These are phyloP conservation scores for Eriosoma lanigerum DNA, from an alignment of 1,140 invertebrate genomes.

Conservation along the genomic window DNA sequence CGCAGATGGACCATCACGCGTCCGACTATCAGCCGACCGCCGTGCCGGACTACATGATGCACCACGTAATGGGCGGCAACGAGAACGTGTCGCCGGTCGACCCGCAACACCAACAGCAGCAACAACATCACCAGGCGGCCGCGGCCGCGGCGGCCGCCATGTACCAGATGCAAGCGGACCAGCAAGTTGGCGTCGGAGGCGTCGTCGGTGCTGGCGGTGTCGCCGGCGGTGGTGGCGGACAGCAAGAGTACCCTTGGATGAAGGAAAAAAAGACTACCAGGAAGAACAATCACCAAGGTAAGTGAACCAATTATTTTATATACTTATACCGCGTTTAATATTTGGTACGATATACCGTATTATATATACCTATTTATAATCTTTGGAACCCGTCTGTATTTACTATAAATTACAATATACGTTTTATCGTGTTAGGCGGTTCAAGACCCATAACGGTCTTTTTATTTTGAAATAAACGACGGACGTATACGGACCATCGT, in stretches of 20 bases:
- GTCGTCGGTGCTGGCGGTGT: conserved; percentile 57
- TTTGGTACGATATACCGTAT: too few species aligned
- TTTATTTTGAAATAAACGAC: too few species aligned
- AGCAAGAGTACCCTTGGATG: conserved; percentile 95
- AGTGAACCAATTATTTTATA: conserved; percentile 1
- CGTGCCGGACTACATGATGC: conserved; percentile 88
- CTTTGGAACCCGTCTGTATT: too few species aligned
- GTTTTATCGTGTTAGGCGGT: too few species aligned
- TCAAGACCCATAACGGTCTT: too few species aligned
- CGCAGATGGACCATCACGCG: conserved; percentile 59
- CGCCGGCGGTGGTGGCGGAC: conserved; percentile 63
- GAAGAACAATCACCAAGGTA: conserved; percentile 87
- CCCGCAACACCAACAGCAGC: conserved; percentile 51
- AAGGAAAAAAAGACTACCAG: conserved; percentile 94
- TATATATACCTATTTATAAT: too few species aligned
- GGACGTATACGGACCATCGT: too few species aligned
- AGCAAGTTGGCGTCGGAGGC: conserved; percentile 53
- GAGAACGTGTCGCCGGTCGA: conserved; percentile 66
- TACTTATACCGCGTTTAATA: too few species aligned
- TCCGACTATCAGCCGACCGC: conserved; percentile 71
- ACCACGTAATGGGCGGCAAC: conserved; percentile 64
- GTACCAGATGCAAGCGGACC: conserved; percentile 51
- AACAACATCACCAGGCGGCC: conserved; percentile 43
- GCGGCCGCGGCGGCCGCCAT: conserved; percentile 33
- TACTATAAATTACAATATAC: too few species aligned